These are phyloP conservation scores for Ceratoteleas bidentatus DNA, from an alignment of 1,140 invertebrate genomes.

Conservation along the genomic window DNA sequence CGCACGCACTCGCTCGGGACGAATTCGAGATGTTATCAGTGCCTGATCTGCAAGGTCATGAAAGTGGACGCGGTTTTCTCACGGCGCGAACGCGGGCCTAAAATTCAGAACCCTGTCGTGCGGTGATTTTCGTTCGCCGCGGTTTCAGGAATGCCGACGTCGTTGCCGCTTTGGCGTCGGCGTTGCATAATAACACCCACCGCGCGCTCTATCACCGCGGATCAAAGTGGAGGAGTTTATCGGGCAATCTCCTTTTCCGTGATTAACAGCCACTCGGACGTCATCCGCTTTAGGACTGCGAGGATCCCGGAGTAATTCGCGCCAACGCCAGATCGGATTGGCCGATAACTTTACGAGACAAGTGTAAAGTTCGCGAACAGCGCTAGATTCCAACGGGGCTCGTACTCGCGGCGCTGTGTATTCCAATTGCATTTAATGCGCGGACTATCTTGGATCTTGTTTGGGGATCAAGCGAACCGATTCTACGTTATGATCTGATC, in stretches of 20 bases:
- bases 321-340: constrained; percentile 52
- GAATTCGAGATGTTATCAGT: constrained; percentile 72
- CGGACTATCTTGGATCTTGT: constrained; percentile 46
- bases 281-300: constrained; percentile 41
- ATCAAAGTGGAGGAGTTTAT: constrained; percentile 24
- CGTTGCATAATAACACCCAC: constrained; percentile 5
- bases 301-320: constrained; percentile 54
- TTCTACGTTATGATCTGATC: constrained; percentile 55
- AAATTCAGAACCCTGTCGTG: constrained; percentile 25
- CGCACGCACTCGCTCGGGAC: constrained; percentile 67
- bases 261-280: constrained; percentile 13
- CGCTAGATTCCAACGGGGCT: constrained; percentile 58
- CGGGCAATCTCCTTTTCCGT: constrained; percentile 25
- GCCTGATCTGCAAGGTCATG: constrained; percentile 66
- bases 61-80: constrained; percentile 72
- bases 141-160: neutral
- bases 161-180: neutral
- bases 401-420: constrained; percentile 46
- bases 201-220: neutral
- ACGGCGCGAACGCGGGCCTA: constrained; percentile 58
- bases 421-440: constrained; percentile 45
- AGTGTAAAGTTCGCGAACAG: constrained; percentile 64
- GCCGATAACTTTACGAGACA: constrained; percentile 57
- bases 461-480: constrained; percentile 44
- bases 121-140: neutral